These are phyloP conservation scores for Eulemur rufifrons DNA, from an alignment of 2,113 vertebrate genomes.

Conservation along the genomic window DNA sequence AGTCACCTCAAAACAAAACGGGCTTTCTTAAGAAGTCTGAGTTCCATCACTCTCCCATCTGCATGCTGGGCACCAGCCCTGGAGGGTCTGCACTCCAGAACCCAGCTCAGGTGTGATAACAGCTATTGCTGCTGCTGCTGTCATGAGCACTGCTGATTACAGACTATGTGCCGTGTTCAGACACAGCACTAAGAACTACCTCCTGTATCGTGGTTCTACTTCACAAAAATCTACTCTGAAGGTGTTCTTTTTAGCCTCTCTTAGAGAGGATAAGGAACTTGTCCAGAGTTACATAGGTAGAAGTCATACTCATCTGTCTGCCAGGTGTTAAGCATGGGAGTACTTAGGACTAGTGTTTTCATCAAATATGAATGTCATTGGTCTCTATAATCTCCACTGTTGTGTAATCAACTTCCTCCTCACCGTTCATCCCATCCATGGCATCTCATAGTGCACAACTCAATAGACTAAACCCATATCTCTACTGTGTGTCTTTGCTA, in stretches of 20 bases:
- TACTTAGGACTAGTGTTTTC: not conserved
- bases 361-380: not conserved
- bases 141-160: accelerated
- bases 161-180: not conserved
- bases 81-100: not conserved
- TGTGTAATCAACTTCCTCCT: not conserved
- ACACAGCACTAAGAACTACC: not conserved
- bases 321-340: not conserved
- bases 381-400: not conserved
- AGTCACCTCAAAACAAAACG: not conserved
- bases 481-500: not conserved
- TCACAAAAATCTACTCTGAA: not conserved
- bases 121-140: not conserved
- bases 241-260: not conserved
- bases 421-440: no score
- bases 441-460: not conserved
- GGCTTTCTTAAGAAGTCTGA: not conserved
- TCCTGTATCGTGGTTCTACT: not conserved
- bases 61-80: not conserved
- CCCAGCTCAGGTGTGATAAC: accelerated
- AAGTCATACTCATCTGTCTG: not conserved
- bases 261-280: not conserved
- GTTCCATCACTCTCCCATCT: not conserved
- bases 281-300: not conserved
- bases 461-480: accelerated